Percentiles rank a stretch among this genome's conserved stretches.
Conservation (phyloP, 2,113 vertebrate genomes). For the Eulemur rufifrons region DNA sequence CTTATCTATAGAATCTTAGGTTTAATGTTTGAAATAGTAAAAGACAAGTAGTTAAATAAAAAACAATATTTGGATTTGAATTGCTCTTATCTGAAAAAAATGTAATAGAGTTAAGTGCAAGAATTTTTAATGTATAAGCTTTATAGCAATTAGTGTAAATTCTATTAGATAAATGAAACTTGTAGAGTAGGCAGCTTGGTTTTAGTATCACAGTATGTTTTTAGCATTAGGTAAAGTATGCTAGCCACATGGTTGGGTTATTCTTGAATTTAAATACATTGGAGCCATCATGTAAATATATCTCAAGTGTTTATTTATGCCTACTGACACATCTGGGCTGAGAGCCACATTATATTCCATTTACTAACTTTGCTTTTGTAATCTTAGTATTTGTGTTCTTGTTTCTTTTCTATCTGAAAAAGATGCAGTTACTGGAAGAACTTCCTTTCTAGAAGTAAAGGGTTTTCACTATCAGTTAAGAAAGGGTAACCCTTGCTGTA, state of each 20-base stretch:
- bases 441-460: conserved; percentile 9
- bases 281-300: background rate
- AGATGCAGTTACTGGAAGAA: background rate
- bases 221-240: conserved; percentile 38
- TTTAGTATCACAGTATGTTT: conserved; percentile 35
- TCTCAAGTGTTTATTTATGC: background rate
- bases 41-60: background rate
- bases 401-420: conserved; percentile 47
- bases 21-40: background rate
- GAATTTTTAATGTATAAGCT: background rate
- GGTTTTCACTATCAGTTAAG: conserved; percentile 35
- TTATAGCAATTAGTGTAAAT: conserved; percentile 21
- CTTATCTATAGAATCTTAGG: background rate
- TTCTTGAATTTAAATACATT: conserved; percentile 20
- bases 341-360: background rate
- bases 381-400: conserved; percentile 24
- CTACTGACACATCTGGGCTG: background rate
- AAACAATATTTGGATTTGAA: background rate
- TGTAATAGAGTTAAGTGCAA: background rate
- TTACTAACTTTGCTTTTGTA: conserved; percentile 29
- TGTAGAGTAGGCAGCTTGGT: background rate
- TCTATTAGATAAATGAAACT: background rate
- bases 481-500: background rate
- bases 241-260: background rate
- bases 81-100: conserved; percentile 27